Percentiles rank a stretch among this genome's conserved stretches.
These are phyloP conservation scores for Myotis davidii DNA, from an alignment of 2,113 vertebrate species.

Conservation along the genomic window DNA sequence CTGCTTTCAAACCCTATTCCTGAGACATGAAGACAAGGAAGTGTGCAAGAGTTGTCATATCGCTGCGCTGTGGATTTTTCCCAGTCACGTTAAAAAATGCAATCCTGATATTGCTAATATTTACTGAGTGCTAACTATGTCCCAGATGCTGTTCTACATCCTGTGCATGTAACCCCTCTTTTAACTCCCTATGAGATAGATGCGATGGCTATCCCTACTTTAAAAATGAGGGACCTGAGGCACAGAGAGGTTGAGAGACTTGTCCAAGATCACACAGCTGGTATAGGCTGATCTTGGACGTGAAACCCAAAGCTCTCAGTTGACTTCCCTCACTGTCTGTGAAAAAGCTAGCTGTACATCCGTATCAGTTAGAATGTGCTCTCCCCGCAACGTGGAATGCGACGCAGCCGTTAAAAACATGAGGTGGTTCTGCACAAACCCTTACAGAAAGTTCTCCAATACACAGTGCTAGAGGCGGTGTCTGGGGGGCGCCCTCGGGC, in stretches of 20 bases:
- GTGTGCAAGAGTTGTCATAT: fast-evolving
- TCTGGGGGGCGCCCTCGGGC: neutral
- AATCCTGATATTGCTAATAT: fast-evolving
- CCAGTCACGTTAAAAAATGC: neutral
- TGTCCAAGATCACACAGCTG: neutral
- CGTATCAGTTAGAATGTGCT: neutral
- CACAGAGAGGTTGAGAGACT: conserved; percentile 5
- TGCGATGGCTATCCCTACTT: no score
- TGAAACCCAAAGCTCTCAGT: neutral
- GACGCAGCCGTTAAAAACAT: neutral
- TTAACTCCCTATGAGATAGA: neutral
- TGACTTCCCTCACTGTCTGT: neutral
- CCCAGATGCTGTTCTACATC: neutral
- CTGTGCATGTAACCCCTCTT: neutral
- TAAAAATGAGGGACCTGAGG: neutral
- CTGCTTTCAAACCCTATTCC: neutral
- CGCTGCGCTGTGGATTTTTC: neutral
- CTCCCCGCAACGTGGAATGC: neutral
- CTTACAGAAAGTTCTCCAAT: neutral
- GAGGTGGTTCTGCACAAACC: neutral
- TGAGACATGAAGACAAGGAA: neutral
- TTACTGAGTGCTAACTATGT: fast-evolving
- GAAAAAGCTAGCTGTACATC: neutral
- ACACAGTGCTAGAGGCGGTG: neutral
- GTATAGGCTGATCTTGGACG: neutral